Evolutionary conservation across 2,113 vertebrate species (phyloP).

Genomic region (Scalopus aquaticus): DNA sequence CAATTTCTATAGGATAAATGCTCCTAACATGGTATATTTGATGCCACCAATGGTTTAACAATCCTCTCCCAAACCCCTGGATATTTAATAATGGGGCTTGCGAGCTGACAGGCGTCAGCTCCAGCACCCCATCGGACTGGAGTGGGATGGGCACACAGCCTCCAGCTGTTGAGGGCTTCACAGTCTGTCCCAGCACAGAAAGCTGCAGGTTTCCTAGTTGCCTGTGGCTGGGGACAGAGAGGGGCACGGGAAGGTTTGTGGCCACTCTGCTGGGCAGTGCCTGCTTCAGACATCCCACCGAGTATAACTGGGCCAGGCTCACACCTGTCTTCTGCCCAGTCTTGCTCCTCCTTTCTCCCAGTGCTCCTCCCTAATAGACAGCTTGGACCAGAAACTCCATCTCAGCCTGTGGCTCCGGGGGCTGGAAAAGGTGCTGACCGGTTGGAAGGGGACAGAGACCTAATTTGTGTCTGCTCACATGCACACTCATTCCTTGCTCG

Average conservation of each 20-base stretch:
- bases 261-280: too few species aligned
- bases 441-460: too few species aligned
- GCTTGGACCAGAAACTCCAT: neutral
- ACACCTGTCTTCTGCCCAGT: too few species aligned
- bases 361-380: neutral
- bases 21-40: neutral
- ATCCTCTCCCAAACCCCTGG: neutral
- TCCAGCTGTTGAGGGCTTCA: neutral
- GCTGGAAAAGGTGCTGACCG: neutral
- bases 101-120: too few species aligned
- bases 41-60: neutral
- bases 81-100: neutral
- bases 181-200: neutral
- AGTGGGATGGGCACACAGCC: neutral
- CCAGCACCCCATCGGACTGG: fast-evolving
- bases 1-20: neutral
- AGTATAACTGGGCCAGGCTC: neutral
- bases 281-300: neutral
- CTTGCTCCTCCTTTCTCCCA: neutral
- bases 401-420: neutral
- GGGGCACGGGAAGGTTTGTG: neutral
- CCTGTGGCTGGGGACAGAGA: neutral
- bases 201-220: too few species aligned
- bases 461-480: fast-evolving
- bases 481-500: neutral